Base-by-base conservation (phyloP, 1,140 invertebrate genomes). In the Dufourea novaeangliae region DNA sequence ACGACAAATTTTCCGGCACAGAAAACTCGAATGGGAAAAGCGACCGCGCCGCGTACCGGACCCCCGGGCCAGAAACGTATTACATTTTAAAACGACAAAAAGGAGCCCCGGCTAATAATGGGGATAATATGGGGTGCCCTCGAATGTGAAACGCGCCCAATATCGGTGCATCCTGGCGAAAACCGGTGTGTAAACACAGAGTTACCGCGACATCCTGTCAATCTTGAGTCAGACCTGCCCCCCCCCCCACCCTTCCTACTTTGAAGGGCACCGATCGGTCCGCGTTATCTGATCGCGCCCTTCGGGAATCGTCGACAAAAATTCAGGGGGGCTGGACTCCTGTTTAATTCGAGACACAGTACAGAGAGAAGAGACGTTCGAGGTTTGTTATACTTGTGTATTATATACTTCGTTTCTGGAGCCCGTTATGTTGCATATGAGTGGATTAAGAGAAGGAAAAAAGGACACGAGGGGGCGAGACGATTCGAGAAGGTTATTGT, bases 81-180 rank as follows among this genome's bases (percentile, higher is more conserved):
- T 89, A 89, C 87, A 86, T 88, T 89, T 89, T 89, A 88, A 89
- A 89, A 89, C 86, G 88, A 89, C 87, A 88, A 88, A 88, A 89
- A 88, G 77, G 54, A 66, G 41, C 72, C 78, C 81, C 59, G 73
- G 71, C 87, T 89, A 89, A 89, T 89, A 89, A 89, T 88, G 85
- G 87, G 87, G 86, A 89, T 88, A 88, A 89, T 88, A 87, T 83
- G 69, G 87, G 84, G 67, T 54, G 66, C 67, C 41, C 57, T 70
- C 74, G 67, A 62, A 62, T 41, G 63, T 73, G 74, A 67, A 67
- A 78, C 75, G 66, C 72, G 85, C 25, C 83, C 66, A 39, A 62
- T 66, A 75, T 80, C 74, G 81, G 82, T 87, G 86, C 88, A 88
- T 76, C 86, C 86, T 88, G 78, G 79, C 87, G 88, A 89, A 89